A percentile compares a stretch with the other conserved stretches of the same genome.
Evolutionary conservation across 1,140 invertebrate species (phyloP).

Genomic region (Elysia chlorotica): DNA sequence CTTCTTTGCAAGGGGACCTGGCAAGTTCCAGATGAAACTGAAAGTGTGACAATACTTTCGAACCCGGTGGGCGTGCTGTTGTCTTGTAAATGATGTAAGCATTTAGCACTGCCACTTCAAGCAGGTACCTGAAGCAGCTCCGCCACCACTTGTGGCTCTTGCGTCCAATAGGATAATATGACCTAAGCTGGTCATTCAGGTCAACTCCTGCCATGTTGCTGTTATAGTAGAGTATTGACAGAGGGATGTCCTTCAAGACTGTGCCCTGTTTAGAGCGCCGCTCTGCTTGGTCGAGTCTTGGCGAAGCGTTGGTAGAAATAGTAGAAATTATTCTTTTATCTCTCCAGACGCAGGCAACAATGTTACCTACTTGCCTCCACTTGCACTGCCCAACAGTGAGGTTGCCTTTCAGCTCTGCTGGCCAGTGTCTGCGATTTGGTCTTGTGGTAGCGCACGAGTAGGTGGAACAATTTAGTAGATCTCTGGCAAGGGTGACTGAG

Average conservation of each 20-base stretch:
- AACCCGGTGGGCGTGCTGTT: too few species aligned
- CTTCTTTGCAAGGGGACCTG: too few species aligned
- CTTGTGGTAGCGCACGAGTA: not conserved
- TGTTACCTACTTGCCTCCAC: not conserved
- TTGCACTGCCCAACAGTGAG: too few species aligned
- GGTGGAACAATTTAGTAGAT: too few species aligned
- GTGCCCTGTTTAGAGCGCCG: not conserved
- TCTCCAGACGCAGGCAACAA: not conserved
- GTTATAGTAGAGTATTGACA: not conserved
- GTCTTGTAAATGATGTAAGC: too few species aligned
- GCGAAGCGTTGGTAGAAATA: not conserved
- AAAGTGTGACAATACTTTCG: too few species aligned
- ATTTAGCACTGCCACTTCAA: too few species aligned
- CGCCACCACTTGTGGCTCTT: not conserved
- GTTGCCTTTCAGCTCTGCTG: not conserved
- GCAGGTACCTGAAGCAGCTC: too few species aligned
- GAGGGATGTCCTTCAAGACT: not conserved
- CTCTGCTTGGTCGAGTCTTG: not conserved
- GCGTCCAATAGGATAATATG: not conserved
- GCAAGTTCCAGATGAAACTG: too few species aligned
- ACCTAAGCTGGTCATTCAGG: not conserved
- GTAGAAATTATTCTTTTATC: not conserved
- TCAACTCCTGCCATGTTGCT: not conserved
- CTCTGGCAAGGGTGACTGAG: not conserved
- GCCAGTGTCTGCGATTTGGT: not conserved